These are phyloP conservation scores for Tetramorium alpestre DNA, from an alignment of 1,140 invertebrate species.

Conservation along the genomic window DNA sequence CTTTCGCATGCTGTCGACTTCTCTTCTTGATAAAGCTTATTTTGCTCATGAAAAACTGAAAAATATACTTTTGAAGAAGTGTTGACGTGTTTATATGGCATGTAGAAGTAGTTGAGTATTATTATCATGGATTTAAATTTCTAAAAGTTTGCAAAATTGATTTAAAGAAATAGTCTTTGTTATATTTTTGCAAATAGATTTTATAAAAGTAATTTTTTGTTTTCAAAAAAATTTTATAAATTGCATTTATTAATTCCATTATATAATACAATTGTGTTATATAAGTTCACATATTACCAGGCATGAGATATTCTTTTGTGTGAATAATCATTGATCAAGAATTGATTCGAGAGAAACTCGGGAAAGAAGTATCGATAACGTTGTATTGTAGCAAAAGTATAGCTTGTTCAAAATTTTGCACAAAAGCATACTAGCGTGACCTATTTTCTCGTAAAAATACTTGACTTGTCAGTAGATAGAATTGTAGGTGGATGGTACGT, in stretches of 20 bases:
- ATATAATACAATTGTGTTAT: background rate
- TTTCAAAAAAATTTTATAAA: background rate
- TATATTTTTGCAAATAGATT: too few relatives aligned
- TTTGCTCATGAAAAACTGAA: background rate
- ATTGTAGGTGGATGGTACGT: background rate
- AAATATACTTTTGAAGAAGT: background rate
- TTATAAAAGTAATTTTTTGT: background rate
- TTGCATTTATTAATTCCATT: background rate
- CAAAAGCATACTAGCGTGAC: conserved; percentile 17
- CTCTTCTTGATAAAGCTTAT: background rate
- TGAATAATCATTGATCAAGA: conserved; percentile 8
- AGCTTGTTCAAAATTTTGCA: conserved; percentile 13
- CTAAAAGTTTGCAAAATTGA: background rate
- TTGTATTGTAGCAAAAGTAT: background rate
- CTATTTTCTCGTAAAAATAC: conserved; percentile 44
- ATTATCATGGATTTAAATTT: background rate
- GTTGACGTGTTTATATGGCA: background rate
- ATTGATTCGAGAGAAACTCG: background rate
- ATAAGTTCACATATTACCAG: background rate
- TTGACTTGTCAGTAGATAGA: background rate
- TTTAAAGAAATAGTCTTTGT: background rate
- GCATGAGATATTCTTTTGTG: background rate
- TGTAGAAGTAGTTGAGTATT: background rate
- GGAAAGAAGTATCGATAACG: background rate
- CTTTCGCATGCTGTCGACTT: background rate